A percentile compares a stretch with the other conserved stretches of the same genome.
These are phyloP conservation scores for Pavo muticus DNA, from an alignment of 2,113 vertebrate genomes.

Conservation along the genomic window DNA sequence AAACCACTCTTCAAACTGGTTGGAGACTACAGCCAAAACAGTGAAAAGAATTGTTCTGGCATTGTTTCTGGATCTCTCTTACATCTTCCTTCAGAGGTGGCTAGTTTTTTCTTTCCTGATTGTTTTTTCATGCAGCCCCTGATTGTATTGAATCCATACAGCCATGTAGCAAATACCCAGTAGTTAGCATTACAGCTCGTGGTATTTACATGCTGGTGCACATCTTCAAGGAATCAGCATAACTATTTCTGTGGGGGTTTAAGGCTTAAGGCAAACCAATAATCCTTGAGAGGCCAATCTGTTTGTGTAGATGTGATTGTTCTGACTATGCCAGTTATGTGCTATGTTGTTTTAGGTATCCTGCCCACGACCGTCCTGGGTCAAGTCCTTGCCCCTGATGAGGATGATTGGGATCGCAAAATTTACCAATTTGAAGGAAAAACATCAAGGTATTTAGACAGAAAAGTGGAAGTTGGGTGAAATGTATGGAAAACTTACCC, in stretches of 20 bases:
- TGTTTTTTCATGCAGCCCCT: neutral
- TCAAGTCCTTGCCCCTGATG: conserved; percentile 85
- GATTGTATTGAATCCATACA: neutral
- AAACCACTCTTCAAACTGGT: neutral
- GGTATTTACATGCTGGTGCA: neutral
- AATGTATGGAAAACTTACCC: neutral
- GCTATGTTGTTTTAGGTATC: conserved; percentile 75
- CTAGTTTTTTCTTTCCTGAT: neutral
- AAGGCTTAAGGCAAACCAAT: neutral
- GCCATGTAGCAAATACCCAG: neutral
- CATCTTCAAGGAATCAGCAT: accelerated
- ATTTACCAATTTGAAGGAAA: conserved; percentile 87
- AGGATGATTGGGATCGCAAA: conserved; percentile 90
- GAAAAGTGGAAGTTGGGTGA: neutral
- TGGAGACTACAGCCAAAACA: neutral
- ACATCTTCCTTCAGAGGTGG: neutral
- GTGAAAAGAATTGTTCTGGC: neutral
- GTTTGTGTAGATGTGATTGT: neutral
- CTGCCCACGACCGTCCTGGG: conserved; percentile 83
- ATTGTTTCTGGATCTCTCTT: neutral
- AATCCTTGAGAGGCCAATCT: neutral
- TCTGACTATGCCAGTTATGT: neutral
- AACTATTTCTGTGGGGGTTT: neutral
- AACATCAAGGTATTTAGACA: conserved; percentile 79
- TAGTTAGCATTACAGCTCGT: neutral